Evolutionary conservation across 2,888 invertebrate genomes (phyloP).

Genomic region (Thyatira batis): DNA sequence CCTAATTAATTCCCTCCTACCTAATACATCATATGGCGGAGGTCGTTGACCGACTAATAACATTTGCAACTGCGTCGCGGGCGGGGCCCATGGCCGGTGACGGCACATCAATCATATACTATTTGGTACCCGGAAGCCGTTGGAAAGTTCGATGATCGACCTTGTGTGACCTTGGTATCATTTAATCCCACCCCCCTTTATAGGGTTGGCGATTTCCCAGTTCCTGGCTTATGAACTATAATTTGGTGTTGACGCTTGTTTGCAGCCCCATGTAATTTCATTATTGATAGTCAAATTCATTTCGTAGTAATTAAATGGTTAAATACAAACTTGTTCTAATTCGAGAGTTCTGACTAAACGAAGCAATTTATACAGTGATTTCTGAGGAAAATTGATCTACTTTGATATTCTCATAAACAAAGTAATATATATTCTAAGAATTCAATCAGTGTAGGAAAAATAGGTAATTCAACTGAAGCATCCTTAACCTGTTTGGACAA

Average conservation of each 20-base stretch:
- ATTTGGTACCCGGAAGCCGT: constrained; percentile 56
- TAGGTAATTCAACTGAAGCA: too few relatives aligned
- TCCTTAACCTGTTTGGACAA: too few relatives aligned
- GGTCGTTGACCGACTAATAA: constrained; percentile 53
- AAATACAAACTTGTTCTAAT: too few relatives aligned
- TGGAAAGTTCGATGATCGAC: constrained; percentile 63
- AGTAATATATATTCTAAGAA: too few relatives aligned
- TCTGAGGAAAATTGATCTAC: too few relatives aligned
- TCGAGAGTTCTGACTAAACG: too few relatives aligned
- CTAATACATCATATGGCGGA: constrained; percentile 25
- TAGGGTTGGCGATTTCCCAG: neutral
- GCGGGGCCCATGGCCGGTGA: constrained; percentile 21
- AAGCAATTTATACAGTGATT: too few relatives aligned
- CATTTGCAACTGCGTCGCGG: constrained; percentile 24
- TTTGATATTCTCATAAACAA: too few relatives aligned
- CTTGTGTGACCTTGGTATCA: constrained; percentile 61
- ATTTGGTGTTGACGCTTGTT: neutral
- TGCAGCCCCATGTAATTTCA: too few relatives aligned
- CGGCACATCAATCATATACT: constrained; percentile 56
- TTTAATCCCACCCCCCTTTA: constrained; percentile 26
- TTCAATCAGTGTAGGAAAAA: too few relatives aligned
- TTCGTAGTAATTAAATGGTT: too few relatives aligned
- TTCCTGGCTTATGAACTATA: neutral
- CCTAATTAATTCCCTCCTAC: constrained; percentile 9
- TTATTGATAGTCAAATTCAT: too few relatives aligned